Percentiles rank a stretch among this genome's conserved stretches.
Evolutionary conservation across 2,797 vertebrate genomes (phyloP).

Genomic region (Tadarida brasiliensis): DNA sequence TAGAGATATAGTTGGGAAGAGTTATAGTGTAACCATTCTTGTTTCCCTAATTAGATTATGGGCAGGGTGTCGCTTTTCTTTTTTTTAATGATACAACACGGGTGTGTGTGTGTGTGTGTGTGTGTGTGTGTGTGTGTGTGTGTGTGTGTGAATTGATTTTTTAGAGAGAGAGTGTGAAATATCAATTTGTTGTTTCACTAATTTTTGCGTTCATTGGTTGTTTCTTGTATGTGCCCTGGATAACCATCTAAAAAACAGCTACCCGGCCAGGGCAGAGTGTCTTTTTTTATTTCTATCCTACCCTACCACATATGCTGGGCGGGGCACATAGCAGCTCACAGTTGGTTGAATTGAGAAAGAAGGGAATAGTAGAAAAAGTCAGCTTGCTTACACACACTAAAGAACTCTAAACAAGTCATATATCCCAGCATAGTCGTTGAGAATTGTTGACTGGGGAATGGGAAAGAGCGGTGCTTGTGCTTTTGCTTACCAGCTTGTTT

Average conservation of each 20-base stretch:
- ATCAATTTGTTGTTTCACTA: background rate
- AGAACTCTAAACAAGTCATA: background rate
- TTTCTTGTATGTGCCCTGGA: background rate
- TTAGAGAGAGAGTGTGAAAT: background rate
- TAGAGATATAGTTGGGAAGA: background rate
- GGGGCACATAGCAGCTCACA: background rate
- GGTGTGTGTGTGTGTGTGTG: too few species aligned
- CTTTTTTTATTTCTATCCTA: background rate
- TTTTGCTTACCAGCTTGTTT: constrained; percentile 20
- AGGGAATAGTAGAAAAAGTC: background rate
- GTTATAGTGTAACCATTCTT: background rate
- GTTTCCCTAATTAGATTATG: background rate
- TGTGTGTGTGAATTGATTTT: background rate
- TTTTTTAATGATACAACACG: background rate
- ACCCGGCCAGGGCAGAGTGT: background rate
- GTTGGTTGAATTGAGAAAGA: constrained; percentile 31
- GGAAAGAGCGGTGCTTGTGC: background rate
- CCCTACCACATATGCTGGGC: background rate
- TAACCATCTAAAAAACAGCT: background rate
- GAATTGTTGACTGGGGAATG: background rate
- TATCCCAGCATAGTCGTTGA: background rate
- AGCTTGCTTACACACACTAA: background rate
- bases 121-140: too few species aligned
- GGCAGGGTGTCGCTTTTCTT: background rate
- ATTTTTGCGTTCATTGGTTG: background rate